A percentile compares a stretch with the other conserved stretches of the same genome.
These are phyloP conservation scores for Typhlomys cinereus DNA, from an alignment of 2,113 vertebrate species.

Conservation along the genomic window DNA sequence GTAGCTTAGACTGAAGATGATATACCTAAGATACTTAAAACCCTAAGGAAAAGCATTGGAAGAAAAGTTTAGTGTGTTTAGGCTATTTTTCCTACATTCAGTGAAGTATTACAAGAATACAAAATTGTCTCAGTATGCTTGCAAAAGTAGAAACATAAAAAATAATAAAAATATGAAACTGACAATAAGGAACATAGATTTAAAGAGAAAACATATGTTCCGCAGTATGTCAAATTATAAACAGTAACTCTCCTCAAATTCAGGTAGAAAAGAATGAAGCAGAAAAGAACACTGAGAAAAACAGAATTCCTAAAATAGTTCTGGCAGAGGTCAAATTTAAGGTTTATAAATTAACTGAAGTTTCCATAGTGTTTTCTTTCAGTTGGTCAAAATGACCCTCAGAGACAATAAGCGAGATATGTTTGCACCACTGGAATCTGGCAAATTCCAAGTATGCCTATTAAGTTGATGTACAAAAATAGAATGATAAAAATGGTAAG, in stretches of 20 bases:
- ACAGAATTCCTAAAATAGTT: not conserved
- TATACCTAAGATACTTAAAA: not conserved
- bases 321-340: not conserved
- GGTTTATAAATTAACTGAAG: not conserved
- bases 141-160: too few relatives aligned
- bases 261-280: not conserved
- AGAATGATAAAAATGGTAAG: not conserved
- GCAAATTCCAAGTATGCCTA: not conserved
- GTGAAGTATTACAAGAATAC: conserved; percentile 6
- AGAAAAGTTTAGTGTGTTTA: not conserved
- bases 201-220: not conserved
- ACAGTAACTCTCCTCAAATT: not conserved
- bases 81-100: not conserved
- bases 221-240: too few relatives aligned
- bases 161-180: not conserved
- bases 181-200: not conserved
- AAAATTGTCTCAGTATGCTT: too few relatives aligned
- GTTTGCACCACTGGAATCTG: not conserved
- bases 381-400: not conserved
- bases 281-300: not conserved
- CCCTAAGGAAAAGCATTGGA: not conserved
- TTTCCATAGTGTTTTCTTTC: not conserved
- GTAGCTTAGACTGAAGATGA: not conserved
- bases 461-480: not conserved
- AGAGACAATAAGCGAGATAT: not conserved